Base-by-base conservation (phyloP, 2,888 invertebrate species). In the Schizaphis graminum region DNA sequence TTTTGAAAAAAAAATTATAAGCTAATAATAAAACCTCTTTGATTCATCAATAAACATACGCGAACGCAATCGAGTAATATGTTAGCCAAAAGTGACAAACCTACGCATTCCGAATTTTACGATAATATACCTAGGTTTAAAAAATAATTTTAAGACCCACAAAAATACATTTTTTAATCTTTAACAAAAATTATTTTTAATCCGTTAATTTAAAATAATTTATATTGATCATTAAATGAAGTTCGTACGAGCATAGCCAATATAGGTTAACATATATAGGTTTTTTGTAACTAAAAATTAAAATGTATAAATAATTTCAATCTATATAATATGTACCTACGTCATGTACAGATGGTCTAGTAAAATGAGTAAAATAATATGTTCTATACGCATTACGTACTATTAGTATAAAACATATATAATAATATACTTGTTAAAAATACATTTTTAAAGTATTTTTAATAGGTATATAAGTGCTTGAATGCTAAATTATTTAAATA, bases 11-110 rank as follows among this genome's bases (percentile, higher is more conserved):
- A 47, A 49, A n/a, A 24, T 21, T 87, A n/a, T 47, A n/a, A n/a
- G 87, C 87, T 87, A 87, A 87, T 49, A 87, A 87, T 87, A 87
- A 87, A 87, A 87, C 87, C 16, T 49, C 87, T 87, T 87, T 87
- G 87, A 87, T 87, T 49, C 87, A 87, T 87, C 87, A 87, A 87
- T 87, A 87, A 87, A 87, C 87, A 87, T 87, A 49, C 49, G 87
- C 86, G 11, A n/a, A 86, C 86, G 47, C 86, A 47, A 86, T 47
- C 44, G 16, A 47, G 35, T 86, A 87, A 49, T 87, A 87, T 87
- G 87, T 87, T 49, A 87, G 87, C 87, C 87, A 87, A 87, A 87
- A 86, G 47, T 28, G 44, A 47, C 87, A 49, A 49, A 28, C 87
- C 87, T n/a, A 87, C 87, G 87, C 41, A 28, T 67, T 67, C 67